These are phyloP conservation scores for Rhyacophila evoluta DNA, from an alignment of 2,888 invertebrate genomes.

Conservation along the genomic window DNA sequence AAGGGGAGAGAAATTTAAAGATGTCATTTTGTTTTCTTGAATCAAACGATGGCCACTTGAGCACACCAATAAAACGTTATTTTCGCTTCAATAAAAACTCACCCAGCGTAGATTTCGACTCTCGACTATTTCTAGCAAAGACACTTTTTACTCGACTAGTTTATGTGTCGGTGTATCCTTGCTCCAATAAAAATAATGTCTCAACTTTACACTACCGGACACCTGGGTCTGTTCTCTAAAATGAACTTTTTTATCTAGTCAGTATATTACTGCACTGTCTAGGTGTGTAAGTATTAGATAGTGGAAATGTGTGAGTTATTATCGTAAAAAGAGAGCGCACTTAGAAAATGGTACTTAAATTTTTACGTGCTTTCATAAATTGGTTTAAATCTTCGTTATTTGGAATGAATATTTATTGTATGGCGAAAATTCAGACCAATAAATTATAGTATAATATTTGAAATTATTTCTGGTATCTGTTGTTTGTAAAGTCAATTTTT, in stretches of 20 bases:
- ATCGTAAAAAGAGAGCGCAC: no score
- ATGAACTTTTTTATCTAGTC: neutral
- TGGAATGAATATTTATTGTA: no score
- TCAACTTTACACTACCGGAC: conserved; percentile 28
- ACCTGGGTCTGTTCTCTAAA: conserved; percentile 26
- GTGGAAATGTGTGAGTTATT: no score
- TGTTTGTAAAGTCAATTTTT: no score
- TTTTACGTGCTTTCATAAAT: no score
- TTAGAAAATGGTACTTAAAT: no score
- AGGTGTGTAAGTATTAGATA: neutral
- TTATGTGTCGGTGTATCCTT: conserved; percentile 23
- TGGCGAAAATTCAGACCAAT: no score
- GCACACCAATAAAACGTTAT: conserved; percentile 31
- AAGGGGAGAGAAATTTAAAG: conserved; percentile 27
- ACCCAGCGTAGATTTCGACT: neutral
- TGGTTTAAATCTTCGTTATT: no score
- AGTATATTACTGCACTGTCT: neutral
- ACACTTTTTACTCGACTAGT: conserved; percentile 20
- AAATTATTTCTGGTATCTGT: no score
- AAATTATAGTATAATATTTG: no score
- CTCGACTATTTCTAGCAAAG: conserved; percentile 17
- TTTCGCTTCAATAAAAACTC: conserved; percentile 10
- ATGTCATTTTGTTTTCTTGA: conserved; percentile 16
- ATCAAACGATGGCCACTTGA: conserved; percentile 29
- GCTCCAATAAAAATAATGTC: conserved; percentile 33